Evolutionary conservation across 1,140 invertebrate genomes (phyloP), one percentile per base, ranked within the genome.

Genomic region (Drosophila eugracilis): DNA sequence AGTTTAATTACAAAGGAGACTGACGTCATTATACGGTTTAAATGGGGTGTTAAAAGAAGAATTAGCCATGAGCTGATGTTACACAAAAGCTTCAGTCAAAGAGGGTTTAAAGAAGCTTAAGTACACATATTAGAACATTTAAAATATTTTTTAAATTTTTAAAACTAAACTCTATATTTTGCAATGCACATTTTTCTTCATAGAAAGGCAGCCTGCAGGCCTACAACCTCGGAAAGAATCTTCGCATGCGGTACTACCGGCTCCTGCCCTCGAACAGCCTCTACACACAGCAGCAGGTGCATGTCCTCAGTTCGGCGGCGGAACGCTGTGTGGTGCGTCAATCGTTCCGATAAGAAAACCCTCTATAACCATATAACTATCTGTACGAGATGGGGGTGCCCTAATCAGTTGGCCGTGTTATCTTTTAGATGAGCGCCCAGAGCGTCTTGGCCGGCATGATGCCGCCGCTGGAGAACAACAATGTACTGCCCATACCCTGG

Each of bases 401-500:
- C 81, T 85, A 86, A 85, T 85, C 80, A 80, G 81, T 79, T 63
- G 80, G 60, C 75, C 53, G 63, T 62, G 57, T 88, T 88, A 88
- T 88, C 78, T 88, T 86, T 88, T 88, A 88, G 83, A 97, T 97
- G 95, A 98, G 97, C 90, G 96, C 96, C 0, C 94, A 95, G 83
- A 93, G 94, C 30, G 93, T 98, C 50, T 92, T 98, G 19, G 96
- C 97, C 5, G 97, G 96, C 19, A 92, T 98, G 30, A 98, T 95
- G 92, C 96, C 95, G 19, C 97, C 97, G 0, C 90, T 91, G 19
- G 92, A 93, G 5, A 92, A 94, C 21, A 94, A 96, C 81, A 92
- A 94, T 59, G 97, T 97, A 94, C 94, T 96, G 78, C 89, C 93
- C 0, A 92, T 98, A 39, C 80, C 92, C 0, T 99, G 97, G 97